Evolutionary conservation across 2,888 invertebrate genomes (phyloP).

Genomic region (Allolobophora icterica): DNA sequence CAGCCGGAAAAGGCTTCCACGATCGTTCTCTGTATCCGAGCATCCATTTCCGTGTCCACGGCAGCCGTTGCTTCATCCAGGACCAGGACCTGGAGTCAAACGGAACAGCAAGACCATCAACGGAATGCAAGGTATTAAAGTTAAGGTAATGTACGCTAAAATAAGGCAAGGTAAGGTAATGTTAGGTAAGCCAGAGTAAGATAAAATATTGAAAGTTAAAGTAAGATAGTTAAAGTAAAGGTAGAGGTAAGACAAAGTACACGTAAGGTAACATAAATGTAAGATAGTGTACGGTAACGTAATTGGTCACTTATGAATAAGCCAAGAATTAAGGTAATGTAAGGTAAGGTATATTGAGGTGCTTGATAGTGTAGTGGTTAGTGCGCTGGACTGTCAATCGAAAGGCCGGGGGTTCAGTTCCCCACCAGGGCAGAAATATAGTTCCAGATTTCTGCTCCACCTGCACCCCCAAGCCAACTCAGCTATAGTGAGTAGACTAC

Average conservation of each 20-base stretch:
- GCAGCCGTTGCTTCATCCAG: conserved; percentile 65
- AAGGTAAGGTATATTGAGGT: neutral
- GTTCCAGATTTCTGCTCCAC: too few relatives aligned
- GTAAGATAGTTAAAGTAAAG: neutral
- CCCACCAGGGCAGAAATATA: too few relatives aligned
- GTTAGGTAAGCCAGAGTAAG: neutral
- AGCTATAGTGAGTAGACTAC: too few relatives aligned
- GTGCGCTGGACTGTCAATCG: too few relatives aligned
- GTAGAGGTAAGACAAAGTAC: neutral
- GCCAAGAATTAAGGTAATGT: neutral
- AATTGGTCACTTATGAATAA: neutral
- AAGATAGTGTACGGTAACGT: neutral
- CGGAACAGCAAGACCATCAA: neutral
- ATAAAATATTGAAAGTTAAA: too few relatives aligned
- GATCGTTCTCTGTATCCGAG: conserved; percentile 69
- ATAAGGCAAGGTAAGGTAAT: neutral
- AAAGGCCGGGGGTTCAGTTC: too few relatives aligned
- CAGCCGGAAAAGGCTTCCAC: conserved; percentile 31
- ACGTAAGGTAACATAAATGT: neutral
- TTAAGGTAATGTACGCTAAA: neutral
- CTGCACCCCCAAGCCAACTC: too few relatives aligned
- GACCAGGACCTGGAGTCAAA: conserved; percentile 66
- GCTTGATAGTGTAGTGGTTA: too few relatives aligned
- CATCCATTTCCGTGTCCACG: conserved; percentile 71
- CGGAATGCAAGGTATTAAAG: neutral